phyloP scores from a whole-genome alignment of 2,113 vertebrate genomes.

The Catagonus wagneri region DNA sequence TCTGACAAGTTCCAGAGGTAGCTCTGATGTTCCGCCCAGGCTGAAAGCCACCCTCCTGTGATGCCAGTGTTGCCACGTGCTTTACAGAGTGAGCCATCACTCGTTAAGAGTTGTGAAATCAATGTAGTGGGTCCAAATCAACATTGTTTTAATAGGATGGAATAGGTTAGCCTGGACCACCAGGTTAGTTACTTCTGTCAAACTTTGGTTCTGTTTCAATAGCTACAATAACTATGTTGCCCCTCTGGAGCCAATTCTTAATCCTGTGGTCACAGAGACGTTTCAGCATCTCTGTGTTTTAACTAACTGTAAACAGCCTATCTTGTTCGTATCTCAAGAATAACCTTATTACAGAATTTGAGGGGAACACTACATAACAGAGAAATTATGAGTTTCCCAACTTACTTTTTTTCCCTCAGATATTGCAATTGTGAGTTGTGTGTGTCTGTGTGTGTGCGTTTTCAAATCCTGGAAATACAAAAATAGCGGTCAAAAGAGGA shows the following conservation, averaged over 20 bases:
- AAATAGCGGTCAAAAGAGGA: slow-evolving; percentile 54
- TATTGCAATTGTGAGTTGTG: not conserved
- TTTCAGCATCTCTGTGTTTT: not conserved
- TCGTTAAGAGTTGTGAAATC: not conserved
- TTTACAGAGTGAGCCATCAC: not conserved
- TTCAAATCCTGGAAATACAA: slow-evolving; percentile 65
- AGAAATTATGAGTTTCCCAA: slow-evolving; percentile 29
- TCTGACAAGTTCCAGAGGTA: not conserved
- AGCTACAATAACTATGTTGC: not conserved
- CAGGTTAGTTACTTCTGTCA: not conserved
- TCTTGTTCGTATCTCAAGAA: not conserved
- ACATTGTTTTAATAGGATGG: not conserved
- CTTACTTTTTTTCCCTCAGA: not conserved
- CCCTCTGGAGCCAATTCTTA: not conserved
- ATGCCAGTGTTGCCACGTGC: not conserved
- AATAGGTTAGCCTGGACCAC: not conserved
- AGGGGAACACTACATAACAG: not conserved
- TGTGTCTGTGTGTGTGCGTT: not conserved
- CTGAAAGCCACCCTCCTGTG: not conserved
- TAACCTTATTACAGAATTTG: not conserved
- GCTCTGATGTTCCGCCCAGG: not conserved
- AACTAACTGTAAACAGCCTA: not conserved
- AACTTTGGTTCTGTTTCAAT: slow-evolving; percentile 5
- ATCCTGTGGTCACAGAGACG: not conserved
- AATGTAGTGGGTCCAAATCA: too few species aligned